A percentile compares a stretch with the other conserved stretches of the same genome.
Conservation (phyloP, 1,140 invertebrate species). For the Kradibia gibbosae region DNA sequence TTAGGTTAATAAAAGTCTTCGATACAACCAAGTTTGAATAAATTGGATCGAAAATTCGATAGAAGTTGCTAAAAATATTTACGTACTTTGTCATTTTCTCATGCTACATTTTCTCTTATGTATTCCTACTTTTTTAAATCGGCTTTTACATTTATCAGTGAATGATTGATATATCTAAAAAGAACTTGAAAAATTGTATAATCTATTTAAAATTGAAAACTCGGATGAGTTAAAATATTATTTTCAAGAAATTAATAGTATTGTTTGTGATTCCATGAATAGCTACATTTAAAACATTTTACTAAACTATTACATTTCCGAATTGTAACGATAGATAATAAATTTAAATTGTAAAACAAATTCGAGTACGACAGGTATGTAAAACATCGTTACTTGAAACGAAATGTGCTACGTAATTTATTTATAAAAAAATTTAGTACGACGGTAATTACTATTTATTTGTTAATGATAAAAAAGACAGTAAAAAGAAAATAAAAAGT, state of each 20-base stretch:
- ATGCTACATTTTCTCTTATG: neutral
- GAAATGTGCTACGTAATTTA: neutral
- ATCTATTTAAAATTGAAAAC: neutral
- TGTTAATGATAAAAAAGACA: neutral
- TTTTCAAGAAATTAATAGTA: neutral
- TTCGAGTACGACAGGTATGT: neutral
- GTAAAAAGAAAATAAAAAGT: neutral
- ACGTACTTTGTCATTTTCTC: neutral
- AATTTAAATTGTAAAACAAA: neutral
- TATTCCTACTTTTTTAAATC: neutral
- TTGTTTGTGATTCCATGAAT: neutral
- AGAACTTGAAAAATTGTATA: neutral
- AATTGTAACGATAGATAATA: neutral
- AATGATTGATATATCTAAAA: neutral
- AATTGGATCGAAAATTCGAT: neutral
- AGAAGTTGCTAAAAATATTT: neutral
- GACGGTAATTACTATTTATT: neutral
- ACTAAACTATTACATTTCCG: neutral
- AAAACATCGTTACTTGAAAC: neutral
- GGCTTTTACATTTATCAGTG: neutral
- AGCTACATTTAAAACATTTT: neutral
- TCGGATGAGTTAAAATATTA: neutral
- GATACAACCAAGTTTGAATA: neutral
- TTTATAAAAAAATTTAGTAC: neutral
- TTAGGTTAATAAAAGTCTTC: neutral